A percentile compares a stretch with the other conserved stretches of the same genome.
phyloP scores from a whole-genome alignment of 2,888 invertebrate species.

The Oithona nana region DNA sequence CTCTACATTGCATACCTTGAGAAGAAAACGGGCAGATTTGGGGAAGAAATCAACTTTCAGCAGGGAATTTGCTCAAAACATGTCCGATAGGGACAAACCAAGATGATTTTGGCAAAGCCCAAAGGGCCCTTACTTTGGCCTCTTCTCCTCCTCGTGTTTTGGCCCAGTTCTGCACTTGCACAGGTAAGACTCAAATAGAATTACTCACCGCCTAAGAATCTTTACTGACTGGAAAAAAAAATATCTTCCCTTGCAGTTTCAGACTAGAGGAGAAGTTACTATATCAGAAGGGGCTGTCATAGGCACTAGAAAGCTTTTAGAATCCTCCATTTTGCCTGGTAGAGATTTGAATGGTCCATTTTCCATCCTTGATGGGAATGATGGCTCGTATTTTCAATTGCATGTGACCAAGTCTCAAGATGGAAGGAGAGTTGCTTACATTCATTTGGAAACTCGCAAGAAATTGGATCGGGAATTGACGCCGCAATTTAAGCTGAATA shows the following conservation, averaged over 20 bases:
- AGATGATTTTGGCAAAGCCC: neutral
- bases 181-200: too few relatives aligned
- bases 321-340: neutral
- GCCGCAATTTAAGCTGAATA: constrained; percentile 63
- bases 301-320: constrained; percentile 5
- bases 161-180: neutral
- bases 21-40: too few relatives aligned
- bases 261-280: neutral
- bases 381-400: neutral
- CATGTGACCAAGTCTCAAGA: neutral
- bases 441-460: constrained; percentile 78
- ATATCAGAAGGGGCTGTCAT: constrained; percentile 11
- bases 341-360: neutral
- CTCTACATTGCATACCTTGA: neutral
- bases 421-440: constrained; percentile 32
- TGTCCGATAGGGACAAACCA: too few relatives aligned
- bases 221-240: too few relatives aligned
- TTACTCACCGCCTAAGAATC: too few relatives aligned
- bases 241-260: neutral
- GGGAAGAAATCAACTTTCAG: too few relatives aligned
- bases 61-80: too few relatives aligned
- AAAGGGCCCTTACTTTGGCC: neutral
- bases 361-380: neutral
- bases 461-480: constrained; percentile 74
- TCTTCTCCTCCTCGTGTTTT: neutral